A percentile compares a stretch with the other conserved stretches of the same genome.
These are phyloP conservation scores for Drosophila kambysellisi DNA, from an alignment of 2,888 invertebrate genomes.

Conservation along the genomic window DNA sequence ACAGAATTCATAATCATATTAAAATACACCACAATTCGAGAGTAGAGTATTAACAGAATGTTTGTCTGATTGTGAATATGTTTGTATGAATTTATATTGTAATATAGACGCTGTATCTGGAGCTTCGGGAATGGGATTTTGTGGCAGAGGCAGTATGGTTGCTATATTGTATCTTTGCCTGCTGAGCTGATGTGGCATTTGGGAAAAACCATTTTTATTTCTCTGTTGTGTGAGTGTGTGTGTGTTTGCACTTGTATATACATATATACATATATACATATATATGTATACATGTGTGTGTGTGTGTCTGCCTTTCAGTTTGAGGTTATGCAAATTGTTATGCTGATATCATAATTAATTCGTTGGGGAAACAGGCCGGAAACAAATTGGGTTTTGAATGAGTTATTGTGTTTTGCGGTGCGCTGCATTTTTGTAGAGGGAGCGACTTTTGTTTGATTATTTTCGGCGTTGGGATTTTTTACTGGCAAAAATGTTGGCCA, in stretches of 20 bases:
- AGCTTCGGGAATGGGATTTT: conserved; percentile 25
- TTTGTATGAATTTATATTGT: conserved; percentile 52
- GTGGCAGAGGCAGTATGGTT: conserved; percentile 26
- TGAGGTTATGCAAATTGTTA: conserved; percentile 81
- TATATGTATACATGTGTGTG: not conserved
- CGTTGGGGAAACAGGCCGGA: conserved; percentile 78
- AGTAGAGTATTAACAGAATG: conserved; percentile 26
- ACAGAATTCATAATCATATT: not conserved
- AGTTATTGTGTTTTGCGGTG: conserved; percentile 76
- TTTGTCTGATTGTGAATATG: conserved; percentile 9
- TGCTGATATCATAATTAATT: conserved; percentile 81
- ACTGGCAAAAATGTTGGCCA: conserved; percentile 7
- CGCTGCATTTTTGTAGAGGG: conserved; percentile 63
- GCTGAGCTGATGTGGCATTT: conserved; percentile 78
- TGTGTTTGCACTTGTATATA: conserved; percentile 8
- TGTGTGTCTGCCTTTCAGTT: conserved; percentile 67
- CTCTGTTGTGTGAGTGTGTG: conserved; percentile 39
- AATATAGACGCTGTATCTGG: conserved; percentile 53
- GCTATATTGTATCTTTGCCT: conserved; percentile 75
- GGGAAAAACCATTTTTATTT: conserved; percentile 76
- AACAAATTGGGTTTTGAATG: conserved; percentile 80
- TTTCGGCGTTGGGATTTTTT: not conserved
- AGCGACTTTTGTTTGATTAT: not conserved
- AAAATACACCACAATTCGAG: not conserved
- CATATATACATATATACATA: not conserved